Base-by-base conservation (phyloP, 2,888 invertebrate species). In the Luffia ferchaultella region DNA sequence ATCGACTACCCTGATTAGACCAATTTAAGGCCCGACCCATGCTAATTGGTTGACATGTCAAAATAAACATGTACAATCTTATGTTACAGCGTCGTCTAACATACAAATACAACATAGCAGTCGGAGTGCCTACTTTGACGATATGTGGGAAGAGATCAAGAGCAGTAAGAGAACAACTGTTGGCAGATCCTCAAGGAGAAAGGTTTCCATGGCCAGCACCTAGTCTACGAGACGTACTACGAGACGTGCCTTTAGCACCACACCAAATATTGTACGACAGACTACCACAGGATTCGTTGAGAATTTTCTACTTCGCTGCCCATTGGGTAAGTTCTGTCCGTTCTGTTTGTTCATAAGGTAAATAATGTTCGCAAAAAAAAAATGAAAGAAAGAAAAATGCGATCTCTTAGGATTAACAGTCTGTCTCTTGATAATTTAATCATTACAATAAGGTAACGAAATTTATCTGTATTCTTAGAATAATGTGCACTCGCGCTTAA, bases 251-350 rank as follows among this genome's bases (percentile, higher is more conserved):
- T 87, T 1, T 64, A 86, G 42, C 70, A 85, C 46, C 86, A 85
- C 16, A 85, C 87, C 0, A 68, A 70, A 53, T 63, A 66, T 65
- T 82, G 17, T 89, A 88, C 61, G 85, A 86, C 17, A 87, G 89
- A 53, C 68, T 90, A 17, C 86, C 89, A 0, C 84, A 83, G 59
- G 88, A 87, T 58, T 71, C 75, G 1, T 86, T 92, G 50, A 89
- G 90, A 62, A 93, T 92, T 42, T 88, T 95, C 61, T 94, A 94
- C 68, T 95, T 95, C 71, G 93, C 93, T 52, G 95, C 95, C 17
- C 91, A 94, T 70, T 95, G 95, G 95, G 95, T 95, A 75, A 84
- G 87, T 70, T 18, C 17, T 45, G 15, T n/a, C 15, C n/a, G n/a
- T n/a, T n/a, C n/a, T n/a, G n/a, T n/a, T n/a, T n/a, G n/a, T n/a